phyloP scores from a whole-genome alignment of 2,797 vertebrate species.

The Graptemys geographica region DNA sequence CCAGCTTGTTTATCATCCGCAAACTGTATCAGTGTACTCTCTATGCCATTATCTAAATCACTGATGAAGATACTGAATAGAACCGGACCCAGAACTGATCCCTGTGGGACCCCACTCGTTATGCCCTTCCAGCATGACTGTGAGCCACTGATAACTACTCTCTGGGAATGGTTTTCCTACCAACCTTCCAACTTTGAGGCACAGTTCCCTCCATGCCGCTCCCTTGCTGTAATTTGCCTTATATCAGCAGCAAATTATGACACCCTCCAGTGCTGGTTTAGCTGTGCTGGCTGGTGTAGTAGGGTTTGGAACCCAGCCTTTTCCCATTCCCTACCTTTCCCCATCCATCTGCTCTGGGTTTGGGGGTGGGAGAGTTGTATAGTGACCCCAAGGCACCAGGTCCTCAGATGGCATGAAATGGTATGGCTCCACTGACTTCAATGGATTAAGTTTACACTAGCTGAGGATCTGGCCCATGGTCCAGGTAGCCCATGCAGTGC shows the following conservation, averaged over 20 bases:
- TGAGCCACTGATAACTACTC: too few species aligned
- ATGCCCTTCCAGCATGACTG: too few species aligned
- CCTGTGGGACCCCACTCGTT: too few species aligned
- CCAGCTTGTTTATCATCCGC: too few species aligned
- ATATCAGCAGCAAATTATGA: background rate
- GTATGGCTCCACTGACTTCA: background rate
- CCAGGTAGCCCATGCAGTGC: background rate
- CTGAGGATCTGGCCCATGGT: background rate
- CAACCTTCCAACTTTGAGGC: too few species aligned
- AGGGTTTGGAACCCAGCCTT: background rate
- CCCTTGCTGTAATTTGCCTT: background rate
- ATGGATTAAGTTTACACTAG: background rate
- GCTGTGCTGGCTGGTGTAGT: accelerated
- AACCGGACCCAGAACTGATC: too few species aligned
- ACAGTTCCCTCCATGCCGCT: too few species aligned
- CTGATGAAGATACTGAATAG: too few species aligned
- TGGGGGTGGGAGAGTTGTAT: background rate
- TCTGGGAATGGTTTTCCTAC: too few species aligned
- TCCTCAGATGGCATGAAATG: too few species aligned
- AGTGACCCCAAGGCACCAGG: background rate
- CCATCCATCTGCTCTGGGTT: background rate
- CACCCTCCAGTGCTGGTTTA: background rate
- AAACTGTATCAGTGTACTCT: too few species aligned
- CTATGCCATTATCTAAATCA: too few species aligned
- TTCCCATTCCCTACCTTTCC: accelerated